Conservation (phyloP, 2,113 vertebrate genomes). For the Coturnix japonica region DNA sequence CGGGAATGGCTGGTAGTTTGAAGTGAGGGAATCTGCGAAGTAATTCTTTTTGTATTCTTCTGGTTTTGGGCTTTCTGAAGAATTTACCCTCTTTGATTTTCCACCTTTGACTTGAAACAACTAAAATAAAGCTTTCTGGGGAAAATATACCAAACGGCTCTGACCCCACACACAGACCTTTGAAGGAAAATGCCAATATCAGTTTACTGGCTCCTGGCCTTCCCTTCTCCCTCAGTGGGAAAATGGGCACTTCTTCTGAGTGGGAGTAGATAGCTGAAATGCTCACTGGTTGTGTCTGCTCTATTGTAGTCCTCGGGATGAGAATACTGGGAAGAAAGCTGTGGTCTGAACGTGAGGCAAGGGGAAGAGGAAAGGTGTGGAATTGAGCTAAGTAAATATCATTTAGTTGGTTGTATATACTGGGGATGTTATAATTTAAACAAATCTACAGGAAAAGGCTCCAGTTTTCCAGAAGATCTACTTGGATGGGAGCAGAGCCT, state of each 20-base stretch:
- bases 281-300: neutral
- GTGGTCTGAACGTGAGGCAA: conserved; percentile 6
- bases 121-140: neutral
- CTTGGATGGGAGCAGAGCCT: neutral
- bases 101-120: neutral
- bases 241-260: conserved; percentile 48
- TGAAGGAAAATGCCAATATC: neutral
- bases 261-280: conserved; percentile 24
- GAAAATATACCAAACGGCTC: neutral
- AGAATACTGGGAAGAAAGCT: neutral
- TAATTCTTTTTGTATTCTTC: neutral
- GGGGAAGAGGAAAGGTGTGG: conserved; percentile 40
- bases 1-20: neutral
- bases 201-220: neutral
- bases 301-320: neutral
- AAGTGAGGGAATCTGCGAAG: neutral
- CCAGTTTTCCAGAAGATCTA: neutral
- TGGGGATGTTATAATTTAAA: conserved; percentile 16
- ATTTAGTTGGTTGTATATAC: neutral
- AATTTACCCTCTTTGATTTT: neutral
- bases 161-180: neutral
- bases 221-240: conserved; percentile 39
- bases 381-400: conserved; percentile 39
- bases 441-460: conserved; percentile 4
- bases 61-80: neutral